Evolutionary conservation across 2,797 vertebrate species (phyloP).

Genomic region (Alfaro cultratus): DNA sequence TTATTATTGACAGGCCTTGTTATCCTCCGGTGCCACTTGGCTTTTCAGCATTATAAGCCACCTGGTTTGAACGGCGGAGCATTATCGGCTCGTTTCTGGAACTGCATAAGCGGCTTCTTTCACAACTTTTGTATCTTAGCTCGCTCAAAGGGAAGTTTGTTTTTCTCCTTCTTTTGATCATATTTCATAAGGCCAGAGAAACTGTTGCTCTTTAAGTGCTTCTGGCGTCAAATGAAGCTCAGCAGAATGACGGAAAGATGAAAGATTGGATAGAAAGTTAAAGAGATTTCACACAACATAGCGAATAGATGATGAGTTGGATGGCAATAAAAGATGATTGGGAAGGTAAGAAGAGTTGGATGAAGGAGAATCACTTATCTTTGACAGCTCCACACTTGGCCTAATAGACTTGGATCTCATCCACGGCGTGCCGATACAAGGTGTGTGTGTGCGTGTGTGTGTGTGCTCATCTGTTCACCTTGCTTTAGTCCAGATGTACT

Average conservation of each 20-base stretch:
- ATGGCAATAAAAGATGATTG: background rate
- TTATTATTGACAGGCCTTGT: background rate
- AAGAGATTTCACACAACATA: background rate
- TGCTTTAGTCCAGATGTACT: background rate
- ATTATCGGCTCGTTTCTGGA: background rate
- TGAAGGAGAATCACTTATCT: background rate
- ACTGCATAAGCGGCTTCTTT: background rate
- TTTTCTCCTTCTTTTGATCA: background rate
- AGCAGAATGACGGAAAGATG: background rate
- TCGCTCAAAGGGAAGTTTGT: background rate
- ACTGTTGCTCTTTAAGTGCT: background rate
- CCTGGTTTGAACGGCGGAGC: background rate
- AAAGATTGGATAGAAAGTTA: background rate
- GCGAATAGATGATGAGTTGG: background rate
- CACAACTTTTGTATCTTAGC: background rate
- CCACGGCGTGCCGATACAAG: background rate
- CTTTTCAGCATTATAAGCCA: background rate
- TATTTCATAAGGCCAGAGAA: background rate
- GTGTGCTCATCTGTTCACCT: background rate
- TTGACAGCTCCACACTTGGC: background rate
- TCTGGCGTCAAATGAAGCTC: background rate
- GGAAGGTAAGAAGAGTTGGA: background rate
- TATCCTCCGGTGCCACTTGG: background rate
- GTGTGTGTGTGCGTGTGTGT: background rate
- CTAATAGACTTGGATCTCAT: background rate